These are phyloP conservation scores for Bombus sylvicola DNA, from an alignment of 1,140 invertebrate genomes.

Conservation along the genomic window DNA sequence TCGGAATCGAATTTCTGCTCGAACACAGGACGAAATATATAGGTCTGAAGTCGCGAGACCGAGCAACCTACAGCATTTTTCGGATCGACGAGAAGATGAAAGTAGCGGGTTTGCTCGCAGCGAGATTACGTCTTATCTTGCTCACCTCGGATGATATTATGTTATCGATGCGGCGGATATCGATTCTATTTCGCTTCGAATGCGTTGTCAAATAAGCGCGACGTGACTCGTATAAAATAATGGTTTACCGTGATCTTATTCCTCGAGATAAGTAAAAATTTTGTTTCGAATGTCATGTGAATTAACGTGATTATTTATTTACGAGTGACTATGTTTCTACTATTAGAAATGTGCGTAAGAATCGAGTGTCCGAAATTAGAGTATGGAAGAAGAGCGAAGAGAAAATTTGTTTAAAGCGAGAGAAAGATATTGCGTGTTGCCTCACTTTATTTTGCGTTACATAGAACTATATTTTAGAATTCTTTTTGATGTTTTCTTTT, in stretches of 20 bases:
- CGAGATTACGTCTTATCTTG: background rate
- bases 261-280: background rate
- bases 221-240: too few relatives aligned
- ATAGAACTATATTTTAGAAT: too few relatives aligned
- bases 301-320: background rate
- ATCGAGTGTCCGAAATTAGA: too few relatives aligned
- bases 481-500: too few relatives aligned
- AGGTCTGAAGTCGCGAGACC: too few relatives aligned
- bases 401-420: too few relatives aligned
- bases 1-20: slow-evolving; percentile 6
- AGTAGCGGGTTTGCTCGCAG: background rate
- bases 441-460: too few relatives aligned
- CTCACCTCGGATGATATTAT: background rate
- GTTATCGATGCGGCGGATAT: background rate
- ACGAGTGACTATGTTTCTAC: too few relatives aligned
- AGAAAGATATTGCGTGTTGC: too few relatives aligned
- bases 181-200: background rate
- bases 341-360: too few relatives aligned
- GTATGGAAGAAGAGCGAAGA: too few relatives aligned
- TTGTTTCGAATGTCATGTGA: background rate
- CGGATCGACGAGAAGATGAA: background rate
- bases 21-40: background rate
- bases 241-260: too few relatives aligned
- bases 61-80: background rate
- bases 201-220: background rate